These are phyloP conservation scores for Monodelphis domestica DNA, from an alignment of 2,797 vertebrate species.

Conservation along the genomic window DNA sequence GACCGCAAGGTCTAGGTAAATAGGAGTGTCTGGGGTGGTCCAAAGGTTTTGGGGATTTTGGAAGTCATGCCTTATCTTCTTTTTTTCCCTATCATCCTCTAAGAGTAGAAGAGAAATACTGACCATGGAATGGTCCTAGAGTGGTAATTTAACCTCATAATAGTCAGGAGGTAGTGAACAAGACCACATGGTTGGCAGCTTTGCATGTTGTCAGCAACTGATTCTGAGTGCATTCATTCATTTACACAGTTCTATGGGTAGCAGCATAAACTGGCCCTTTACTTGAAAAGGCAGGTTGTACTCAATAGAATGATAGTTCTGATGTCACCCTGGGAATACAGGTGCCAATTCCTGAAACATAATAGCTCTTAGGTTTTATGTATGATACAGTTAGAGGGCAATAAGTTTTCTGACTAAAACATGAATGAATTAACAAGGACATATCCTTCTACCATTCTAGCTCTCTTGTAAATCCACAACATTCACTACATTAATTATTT, in stretches of 20 bases:
- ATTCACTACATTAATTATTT: not conserved
- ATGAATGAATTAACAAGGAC: not conserved
- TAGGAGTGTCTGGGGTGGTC: not conserved
- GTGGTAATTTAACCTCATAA: not conserved
- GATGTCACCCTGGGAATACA: not conserved
- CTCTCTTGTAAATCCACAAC: slow-evolving; percentile 21
- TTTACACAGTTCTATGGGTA: not conserved
- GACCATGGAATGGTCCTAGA: not conserved
- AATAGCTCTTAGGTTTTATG: not conserved
- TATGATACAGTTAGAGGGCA: not conserved
- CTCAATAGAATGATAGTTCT: not conserved
- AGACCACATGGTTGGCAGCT: not conserved
- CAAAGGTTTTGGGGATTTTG: not conserved
- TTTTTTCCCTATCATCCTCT: not conserved
- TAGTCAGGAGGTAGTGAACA: not conserved
- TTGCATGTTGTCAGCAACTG: not conserved
- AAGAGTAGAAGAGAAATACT: not conserved
- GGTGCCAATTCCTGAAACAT: not conserved
- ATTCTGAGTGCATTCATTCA: not conserved
- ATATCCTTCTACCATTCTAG: not conserved
- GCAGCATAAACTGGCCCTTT: not conserved
- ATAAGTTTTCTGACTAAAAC: not conserved
- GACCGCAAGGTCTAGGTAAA: not conserved
- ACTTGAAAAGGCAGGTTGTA: not conserved
- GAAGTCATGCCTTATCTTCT: not conserved